Conservation (phyloP, 2,888 invertebrate species). For the Eupeodes latifasciatus region DNA sequence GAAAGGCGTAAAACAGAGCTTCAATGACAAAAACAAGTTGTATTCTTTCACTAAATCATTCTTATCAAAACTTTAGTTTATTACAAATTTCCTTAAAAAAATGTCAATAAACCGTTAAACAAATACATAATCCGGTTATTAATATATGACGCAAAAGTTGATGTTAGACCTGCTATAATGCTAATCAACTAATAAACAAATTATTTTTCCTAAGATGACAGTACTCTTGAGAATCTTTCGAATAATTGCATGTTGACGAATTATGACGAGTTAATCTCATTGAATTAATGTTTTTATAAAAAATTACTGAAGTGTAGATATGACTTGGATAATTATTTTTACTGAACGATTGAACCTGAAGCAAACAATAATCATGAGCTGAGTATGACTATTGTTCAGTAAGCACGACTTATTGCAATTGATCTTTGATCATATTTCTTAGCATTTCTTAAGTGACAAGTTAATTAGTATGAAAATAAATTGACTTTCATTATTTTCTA, state of each 20-base stretch:
- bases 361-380: constrained; percentile 1
- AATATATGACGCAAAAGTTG: background rate
- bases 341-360: constrained; percentile 15
- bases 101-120: background rate
- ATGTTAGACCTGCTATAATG: background rate
- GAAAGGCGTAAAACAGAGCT: background rate
- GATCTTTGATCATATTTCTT: constrained; percentile 13
- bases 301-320: background rate
- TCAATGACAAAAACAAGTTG: background rate
- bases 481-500: background rate
- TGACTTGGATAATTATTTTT: constrained; percentile 22
- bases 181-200: background rate
- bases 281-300: background rate
- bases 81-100: background rate
- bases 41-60: background rate
- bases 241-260: constrained; percentile 21
- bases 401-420: constrained; percentile 48
- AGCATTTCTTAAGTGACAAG: constrained; percentile 3
- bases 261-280: constrained; percentile 27
- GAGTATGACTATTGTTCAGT: constrained; percentile 32
- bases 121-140: background rate
- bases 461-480: constrained; percentile 32
- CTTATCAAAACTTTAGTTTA: background rate
- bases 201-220: constrained; percentile 11
- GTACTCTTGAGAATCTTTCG: background rate